Evolutionary conservation across 2,888 invertebrate genomes (phyloP).

Genomic region (Drosophila setosimentum): DNA sequence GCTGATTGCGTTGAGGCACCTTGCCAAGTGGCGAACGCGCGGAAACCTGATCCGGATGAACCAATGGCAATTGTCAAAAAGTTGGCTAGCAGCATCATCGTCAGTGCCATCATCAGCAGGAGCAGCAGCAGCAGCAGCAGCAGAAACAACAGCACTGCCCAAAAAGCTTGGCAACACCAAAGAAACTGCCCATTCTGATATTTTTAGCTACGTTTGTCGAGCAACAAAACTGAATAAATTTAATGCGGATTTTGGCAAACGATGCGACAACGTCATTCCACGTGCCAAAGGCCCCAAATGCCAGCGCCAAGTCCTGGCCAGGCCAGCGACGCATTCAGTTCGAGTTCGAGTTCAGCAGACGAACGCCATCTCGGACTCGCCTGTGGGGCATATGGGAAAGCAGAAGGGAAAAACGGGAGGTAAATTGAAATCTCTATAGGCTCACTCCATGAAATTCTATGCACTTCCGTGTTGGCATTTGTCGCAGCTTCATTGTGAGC

Average conservation of each 20-base stretch:
- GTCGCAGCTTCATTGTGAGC: slow-evolving; percentile 69
- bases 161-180: slow-evolving; percentile 58
- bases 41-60: slow-evolving; percentile 75
- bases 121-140: background rate
- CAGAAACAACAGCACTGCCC: background rate
- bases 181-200: slow-evolving; percentile 58
- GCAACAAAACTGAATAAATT: slow-evolving; percentile 83
- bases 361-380: slow-evolving; percentile 28
- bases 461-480: slow-evolving; percentile 81
- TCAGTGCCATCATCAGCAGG: slow-evolving; percentile 62
- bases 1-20: slow-evolving; percentile 47
- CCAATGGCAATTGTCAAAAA: slow-evolving; percentile 48
- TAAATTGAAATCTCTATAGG: slow-evolving; percentile 29
- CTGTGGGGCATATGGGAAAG: background rate
- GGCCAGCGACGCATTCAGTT: slow-evolving; percentile 39
- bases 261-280: slow-evolving; percentile 71
- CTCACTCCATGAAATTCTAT: slow-evolving; percentile 67
- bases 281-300: slow-evolving; percentile 59
- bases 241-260: slow-evolving; percentile 83
- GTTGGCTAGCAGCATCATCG: slow-evolving; percentile 61
- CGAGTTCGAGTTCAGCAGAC: slow-evolving; percentile 44
- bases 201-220: slow-evolving; percentile 62
- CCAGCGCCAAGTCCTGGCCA: slow-evolving; percentile 39
- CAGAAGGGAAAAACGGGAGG: background rate
- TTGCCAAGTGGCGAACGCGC: slow-evolving; percentile 63